A percentile compares a stretch with the other conserved stretches of the same genome.
Evolutionary conservation across 2,888 invertebrate genomes (phyloP).

Genomic region (Zootermopsis nevadensis): DNA sequence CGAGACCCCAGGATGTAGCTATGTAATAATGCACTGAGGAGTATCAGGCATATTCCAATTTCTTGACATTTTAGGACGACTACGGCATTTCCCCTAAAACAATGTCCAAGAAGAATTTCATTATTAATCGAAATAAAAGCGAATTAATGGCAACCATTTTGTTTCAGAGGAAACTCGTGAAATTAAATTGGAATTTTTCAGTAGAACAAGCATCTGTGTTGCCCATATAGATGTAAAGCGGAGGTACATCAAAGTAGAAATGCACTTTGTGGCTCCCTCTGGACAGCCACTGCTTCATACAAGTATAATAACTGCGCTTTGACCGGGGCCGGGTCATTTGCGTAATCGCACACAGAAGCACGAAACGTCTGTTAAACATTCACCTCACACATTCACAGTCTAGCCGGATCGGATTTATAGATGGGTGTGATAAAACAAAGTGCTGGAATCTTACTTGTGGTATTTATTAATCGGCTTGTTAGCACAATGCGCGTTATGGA

Average conservation of each 20-base stretch:
- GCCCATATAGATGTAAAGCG: background rate
- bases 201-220: background rate
- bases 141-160: background rate
- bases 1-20: no score
- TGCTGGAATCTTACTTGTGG: no score
- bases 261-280: background rate
- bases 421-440: no score
- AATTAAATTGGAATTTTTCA: background rate
- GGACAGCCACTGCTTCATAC: background rate
- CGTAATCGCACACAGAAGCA: no score
- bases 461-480: no score
- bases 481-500: no score
- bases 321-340: background rate
- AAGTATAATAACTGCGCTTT: background rate
- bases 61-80: no score
- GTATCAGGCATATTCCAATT: no score
- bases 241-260: background rate
- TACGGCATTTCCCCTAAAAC: background rate
- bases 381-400: no score
- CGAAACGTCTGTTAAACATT: no score
- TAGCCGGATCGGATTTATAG: no score
- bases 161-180: background rate
- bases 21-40: no score
- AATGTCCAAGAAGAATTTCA: background rate
- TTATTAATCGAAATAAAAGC: background rate